These are phyloP conservation scores for Cinclus mexicanus DNA, from an alignment of 2,113 vertebrate genomes.

Conservation along the genomic window DNA sequence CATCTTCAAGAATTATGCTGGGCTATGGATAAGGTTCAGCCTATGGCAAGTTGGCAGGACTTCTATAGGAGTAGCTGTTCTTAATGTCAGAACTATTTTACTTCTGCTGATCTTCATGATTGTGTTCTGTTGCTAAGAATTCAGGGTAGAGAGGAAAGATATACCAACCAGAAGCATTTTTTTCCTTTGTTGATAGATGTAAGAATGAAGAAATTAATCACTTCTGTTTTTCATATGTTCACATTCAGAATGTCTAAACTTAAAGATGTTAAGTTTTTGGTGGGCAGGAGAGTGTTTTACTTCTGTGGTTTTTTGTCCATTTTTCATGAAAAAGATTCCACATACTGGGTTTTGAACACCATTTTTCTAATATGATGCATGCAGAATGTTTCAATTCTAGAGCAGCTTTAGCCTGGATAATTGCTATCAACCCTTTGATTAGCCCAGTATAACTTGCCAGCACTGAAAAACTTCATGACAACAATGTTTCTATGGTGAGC, in stretches of 20 bases:
- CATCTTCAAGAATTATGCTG: neutral
- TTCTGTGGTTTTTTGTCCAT: neutral
- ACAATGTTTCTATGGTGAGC: neutral
- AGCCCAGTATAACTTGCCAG: neutral
- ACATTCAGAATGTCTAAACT: neutral
- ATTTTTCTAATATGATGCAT: neutral
- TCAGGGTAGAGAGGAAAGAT: neutral
- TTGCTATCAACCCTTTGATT: neutral
- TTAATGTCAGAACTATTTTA: neutral
- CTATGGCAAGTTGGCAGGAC: neutral
- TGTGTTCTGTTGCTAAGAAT: neutral
- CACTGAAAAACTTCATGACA: neutral
- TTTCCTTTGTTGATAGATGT: neutral
- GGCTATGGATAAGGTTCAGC: neutral
- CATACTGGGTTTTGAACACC: neutral
- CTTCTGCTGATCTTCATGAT: neutral
- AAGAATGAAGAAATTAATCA: neutral
- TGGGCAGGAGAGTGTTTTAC: fast-evolving
- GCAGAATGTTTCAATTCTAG: neutral
- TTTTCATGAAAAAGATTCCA: neutral
- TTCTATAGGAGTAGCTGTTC: neutral
- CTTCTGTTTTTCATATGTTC: neutral
- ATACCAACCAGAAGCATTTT: neutral
- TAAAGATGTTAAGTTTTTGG: neutral
- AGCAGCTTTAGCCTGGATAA: neutral